These are phyloP conservation scores for Serilophus lunatus DNA, from an alignment of 2,113 vertebrate species.

Conservation along the genomic window DNA sequence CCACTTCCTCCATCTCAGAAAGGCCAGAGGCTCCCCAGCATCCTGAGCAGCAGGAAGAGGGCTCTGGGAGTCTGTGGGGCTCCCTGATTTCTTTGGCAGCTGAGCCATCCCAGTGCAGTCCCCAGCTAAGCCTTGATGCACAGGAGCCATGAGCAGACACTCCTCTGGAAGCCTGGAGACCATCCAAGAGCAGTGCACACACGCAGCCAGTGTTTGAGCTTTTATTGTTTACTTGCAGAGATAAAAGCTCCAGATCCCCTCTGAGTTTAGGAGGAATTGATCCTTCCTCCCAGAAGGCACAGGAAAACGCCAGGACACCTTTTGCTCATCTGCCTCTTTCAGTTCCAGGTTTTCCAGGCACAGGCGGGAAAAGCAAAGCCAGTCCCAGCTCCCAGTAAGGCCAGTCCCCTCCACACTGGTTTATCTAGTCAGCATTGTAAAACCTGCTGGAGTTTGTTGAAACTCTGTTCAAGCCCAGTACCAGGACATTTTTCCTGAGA, in stretches of 20 bases:
- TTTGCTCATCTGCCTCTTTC: not conserved
- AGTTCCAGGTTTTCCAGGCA: not conserved
- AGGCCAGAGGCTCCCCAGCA: not conserved
- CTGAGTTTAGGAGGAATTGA: not conserved
- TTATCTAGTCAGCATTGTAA: not conserved
- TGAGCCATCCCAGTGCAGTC: not conserved
- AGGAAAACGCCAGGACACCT: not conserved
- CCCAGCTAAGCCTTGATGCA: not conserved
- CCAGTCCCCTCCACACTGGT: not conserved
- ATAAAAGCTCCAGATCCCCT: not conserved
- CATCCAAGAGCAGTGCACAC: not conserved
- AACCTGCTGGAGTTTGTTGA: not conserved
- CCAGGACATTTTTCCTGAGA: not conserved
- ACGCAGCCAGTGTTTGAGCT: rapidly evolving
- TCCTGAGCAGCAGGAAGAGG: not conserved
- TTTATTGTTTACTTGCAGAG: not conserved
- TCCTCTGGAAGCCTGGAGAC: not conserved
- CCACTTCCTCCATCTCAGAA: not conserved
- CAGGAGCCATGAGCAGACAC: not conserved
- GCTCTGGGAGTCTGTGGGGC: not conserved
- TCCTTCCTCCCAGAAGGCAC: not conserved
- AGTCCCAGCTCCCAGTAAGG: not conserved
- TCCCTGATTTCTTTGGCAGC: not conserved
- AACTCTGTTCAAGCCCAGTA: not conserved
- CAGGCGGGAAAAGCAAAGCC: not conserved